Conservation (phyloP, 2,888 invertebrate genomes). For the Orgyia antiqua region DNA sequence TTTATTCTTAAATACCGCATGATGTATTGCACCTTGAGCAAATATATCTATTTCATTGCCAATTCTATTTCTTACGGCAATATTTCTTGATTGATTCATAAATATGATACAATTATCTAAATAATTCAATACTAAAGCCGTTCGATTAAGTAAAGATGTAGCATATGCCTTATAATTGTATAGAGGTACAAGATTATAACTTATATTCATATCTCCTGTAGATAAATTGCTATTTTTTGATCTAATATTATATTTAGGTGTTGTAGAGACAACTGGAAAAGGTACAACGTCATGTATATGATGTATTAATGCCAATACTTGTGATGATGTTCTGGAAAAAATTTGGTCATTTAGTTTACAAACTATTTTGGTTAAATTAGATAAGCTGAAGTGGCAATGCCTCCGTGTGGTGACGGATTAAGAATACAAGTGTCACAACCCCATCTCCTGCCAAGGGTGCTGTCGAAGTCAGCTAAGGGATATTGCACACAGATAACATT, state of each 20-base stretch:
- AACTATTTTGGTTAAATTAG: too few relatives aligned
- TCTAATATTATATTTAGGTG: conserved; percentile 35
- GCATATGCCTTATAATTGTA: conserved; percentile 33
- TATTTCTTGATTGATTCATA: conserved; percentile 49
- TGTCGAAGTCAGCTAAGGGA: too few relatives aligned
- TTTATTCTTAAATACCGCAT: conserved; percentile 37
- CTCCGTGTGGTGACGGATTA: too few relatives aligned
- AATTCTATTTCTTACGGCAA: conserved; percentile 31
- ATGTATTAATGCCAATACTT: conserved; percentile 55
- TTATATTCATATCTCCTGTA: conserved; percentile 26
- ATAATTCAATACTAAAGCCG: conserved; percentile 39
- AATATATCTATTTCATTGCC: conserved; percentile 53
- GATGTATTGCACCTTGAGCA: conserved; percentile 36
- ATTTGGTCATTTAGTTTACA: not conserved
- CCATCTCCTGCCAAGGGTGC: too few relatives aligned
- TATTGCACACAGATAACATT: too few relatives aligned
- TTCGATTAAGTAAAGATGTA: conserved; percentile 40
- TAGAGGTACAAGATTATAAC: conserved; percentile 1
- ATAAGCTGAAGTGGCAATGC: too few relatives aligned
- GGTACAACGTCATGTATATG: conserved; percentile 56
- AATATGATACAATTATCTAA: conserved; percentile 47
- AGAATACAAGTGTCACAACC: too few relatives aligned
- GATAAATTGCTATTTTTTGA: conserved; percentile 28
- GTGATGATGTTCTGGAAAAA: conserved; percentile 44
- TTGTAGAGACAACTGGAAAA: conserved; percentile 44